Percentiles rank a stretch among this genome's conserved stretches.
Evolutionary conservation across 2,888 invertebrate genomes (phyloP).

Genomic region (Lordiphosa fenestrarum): DNA sequence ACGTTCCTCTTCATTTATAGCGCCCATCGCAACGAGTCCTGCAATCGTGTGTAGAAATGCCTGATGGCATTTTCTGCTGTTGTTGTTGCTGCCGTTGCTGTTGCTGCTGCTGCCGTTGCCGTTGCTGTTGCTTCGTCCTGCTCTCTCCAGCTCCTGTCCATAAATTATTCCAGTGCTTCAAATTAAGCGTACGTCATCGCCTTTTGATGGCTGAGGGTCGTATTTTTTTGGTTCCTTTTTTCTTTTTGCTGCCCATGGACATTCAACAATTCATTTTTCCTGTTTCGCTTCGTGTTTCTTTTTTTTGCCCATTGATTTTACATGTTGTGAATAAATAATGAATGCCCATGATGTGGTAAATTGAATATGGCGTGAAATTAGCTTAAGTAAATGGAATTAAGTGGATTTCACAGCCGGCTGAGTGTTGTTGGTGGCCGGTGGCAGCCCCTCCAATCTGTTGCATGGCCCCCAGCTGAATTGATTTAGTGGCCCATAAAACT

Average conservation of each 20-base stretch:
- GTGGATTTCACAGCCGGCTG: constrained; percentile 74
- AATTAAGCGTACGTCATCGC: constrained; percentile 78
- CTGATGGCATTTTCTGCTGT: constrained; percentile 27
- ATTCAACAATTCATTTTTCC: constrained; percentile 64
- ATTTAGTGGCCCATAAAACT: constrained; percentile 38
- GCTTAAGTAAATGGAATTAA: constrained; percentile 78
- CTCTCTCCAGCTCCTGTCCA: constrained; percentile 33
- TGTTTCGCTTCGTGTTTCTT: constrained; percentile 6
- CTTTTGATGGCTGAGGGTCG: constrained; percentile 57
- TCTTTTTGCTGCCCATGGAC: constrained; percentile 27
- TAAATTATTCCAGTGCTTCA: constrained; percentile 70
- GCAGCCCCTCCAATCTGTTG: constrained; percentile 3
- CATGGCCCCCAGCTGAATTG: constrained; percentile 14
- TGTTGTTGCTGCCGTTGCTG: not conserved
- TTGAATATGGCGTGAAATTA: constrained; percentile 78
- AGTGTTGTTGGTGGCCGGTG: constrained; percentile 21
- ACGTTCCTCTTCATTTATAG: constrained; percentile 38
- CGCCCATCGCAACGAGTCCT: not conserved
- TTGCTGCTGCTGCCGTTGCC: constrained; percentile 11
- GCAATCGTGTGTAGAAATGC: constrained; percentile 38
- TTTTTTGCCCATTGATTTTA: constrained; percentile 72
- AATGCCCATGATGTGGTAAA: constrained; percentile 75
- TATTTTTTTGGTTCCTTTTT: constrained; percentile 2
- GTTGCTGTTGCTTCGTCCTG: constrained; percentile 10
- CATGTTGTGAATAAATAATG: constrained; percentile 79